phyloP scores from a whole-genome alignment of 53 echinoderm and acorn worm species.

The Crossaster papposus region DNA sequence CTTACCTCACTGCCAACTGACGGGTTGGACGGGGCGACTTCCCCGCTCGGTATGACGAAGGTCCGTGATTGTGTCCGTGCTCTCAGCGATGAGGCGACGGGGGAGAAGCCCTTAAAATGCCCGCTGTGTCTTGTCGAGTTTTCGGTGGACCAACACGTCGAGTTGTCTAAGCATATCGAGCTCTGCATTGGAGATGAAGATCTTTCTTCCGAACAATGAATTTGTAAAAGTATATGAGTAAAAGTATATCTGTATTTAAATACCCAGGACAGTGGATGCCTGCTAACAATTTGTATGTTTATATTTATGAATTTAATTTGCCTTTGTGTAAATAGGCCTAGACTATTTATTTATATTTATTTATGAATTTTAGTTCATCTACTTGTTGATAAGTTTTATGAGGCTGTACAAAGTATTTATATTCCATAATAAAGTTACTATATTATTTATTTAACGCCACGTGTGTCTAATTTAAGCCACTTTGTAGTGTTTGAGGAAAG shows the following conservation, averaged over 20 bases:
- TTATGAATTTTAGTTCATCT: not conserved
- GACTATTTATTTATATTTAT: not conserved
- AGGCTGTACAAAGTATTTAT: too few relatives aligned
- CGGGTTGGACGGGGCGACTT: not conserved
- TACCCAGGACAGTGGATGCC: not conserved
- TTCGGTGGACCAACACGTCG: constrained; percentile 17
- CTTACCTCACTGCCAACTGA: not conserved
- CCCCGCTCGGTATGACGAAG: not conserved
- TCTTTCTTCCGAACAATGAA: not conserved
- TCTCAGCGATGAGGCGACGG: not conserved
- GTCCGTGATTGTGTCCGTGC: not conserved
- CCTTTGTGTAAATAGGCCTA: too few relatives aligned
- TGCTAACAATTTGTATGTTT: not conserved
- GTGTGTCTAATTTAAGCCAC: too few relatives aligned
- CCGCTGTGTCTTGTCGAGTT: constrained; percentile 58
- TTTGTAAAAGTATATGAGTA: not conserved
- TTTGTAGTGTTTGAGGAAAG: too few relatives aligned
- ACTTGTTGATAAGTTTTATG: too few relatives aligned
- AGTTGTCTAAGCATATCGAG: constrained; percentile 46
- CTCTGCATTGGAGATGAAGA: not conserved
- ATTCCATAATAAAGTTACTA: too few relatives aligned
- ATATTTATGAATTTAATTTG: not conserved
- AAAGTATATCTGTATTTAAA: too few relatives aligned
- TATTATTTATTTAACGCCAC: too few relatives aligned
- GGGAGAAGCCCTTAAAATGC: constrained; percentile 35